A percentile compares a stretch with the other conserved stretches of the same genome.
Conservation (phyloP, 2,797 vertebrate genomes). For the Cygnus olor region DNA sequence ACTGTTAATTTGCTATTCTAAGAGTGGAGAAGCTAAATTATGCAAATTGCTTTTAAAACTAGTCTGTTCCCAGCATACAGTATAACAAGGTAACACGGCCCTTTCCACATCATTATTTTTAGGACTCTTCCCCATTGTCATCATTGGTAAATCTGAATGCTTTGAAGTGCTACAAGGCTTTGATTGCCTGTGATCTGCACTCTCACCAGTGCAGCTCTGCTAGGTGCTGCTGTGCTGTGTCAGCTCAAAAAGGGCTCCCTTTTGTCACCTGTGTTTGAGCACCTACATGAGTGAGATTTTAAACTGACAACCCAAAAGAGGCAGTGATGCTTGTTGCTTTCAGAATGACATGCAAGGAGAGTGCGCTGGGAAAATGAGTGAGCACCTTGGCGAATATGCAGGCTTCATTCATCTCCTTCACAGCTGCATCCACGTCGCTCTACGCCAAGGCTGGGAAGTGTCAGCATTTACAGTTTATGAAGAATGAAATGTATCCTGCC, state of each 20-base stretch:
- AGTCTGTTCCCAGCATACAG: slow-evolving; percentile 6
- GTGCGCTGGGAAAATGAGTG: accelerated
- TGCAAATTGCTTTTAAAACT: slow-evolving; percentile 75
- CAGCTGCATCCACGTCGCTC: not conserved
- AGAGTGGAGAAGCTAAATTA: slow-evolving; percentile 70
- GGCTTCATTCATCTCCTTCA: not conserved
- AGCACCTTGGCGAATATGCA: accelerated
- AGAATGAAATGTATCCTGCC: not conserved
- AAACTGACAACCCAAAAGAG: not conserved
- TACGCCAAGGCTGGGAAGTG: not conserved
- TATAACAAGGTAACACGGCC: not conserved
- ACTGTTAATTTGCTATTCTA: slow-evolving; percentile 80
- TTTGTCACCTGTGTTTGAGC: not conserved
- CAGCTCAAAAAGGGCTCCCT: not conserved
- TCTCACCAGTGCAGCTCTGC: not conserved
- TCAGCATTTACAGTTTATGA: not conserved
- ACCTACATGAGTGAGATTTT: not conserved
- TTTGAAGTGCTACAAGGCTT: not conserved
- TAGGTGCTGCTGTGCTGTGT: not conserved
- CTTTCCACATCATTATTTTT: not conserved
- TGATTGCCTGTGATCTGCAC: not conserved
- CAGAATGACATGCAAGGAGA: accelerated
- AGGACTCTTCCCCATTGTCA: not conserved
- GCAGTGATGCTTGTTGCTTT: accelerated
- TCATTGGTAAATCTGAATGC: not conserved